phyloP scores from a whole-genome alignment of 2,797 vertebrate genomes.

The Megaceryle alcyon region DNA sequence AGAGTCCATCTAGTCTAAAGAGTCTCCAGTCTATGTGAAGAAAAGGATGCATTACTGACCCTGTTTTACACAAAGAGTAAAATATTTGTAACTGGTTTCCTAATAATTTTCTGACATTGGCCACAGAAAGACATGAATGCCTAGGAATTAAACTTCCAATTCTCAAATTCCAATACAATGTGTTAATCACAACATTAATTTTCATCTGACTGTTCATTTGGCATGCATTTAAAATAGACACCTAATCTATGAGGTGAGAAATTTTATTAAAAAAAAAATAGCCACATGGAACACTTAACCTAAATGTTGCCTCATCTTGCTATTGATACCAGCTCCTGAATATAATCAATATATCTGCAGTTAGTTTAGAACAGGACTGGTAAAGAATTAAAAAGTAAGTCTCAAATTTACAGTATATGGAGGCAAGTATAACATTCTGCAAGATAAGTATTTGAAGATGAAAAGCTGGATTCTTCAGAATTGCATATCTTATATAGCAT shows the following conservation, averaged over 20 bases:
- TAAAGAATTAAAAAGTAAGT: not conserved
- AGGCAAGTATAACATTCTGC: not conserved
- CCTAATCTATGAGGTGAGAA: not conserved
- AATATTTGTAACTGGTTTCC: slow-evolving; percentile 4
- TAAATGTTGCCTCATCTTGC: not conserved
- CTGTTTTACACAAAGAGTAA: not conserved
- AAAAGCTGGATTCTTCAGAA: not conserved
- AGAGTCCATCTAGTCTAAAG: not conserved
- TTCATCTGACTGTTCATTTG: slow-evolving; percentile 4
- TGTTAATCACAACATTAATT: slow-evolving; percentile 1
- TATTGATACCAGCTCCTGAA: not conserved
- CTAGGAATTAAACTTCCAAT: slow-evolving; percentile 19
- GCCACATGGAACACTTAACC: not conserved
- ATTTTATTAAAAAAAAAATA: not conserved
- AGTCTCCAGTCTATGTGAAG: not conserved
- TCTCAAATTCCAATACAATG: slow-evolving; percentile 5
- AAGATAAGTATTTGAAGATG: not conserved
- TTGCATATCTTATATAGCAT: not conserved
- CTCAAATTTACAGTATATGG: not conserved
- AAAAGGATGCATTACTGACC: not conserved
- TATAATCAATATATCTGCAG: not conserved
- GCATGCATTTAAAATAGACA: not conserved
- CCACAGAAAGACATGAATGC: not conserved
- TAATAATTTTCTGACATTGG: slow-evolving; percentile 3
- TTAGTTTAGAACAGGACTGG: not conserved